These are phyloP conservation scores for Coryphaenoides rupestris DNA, from an alignment of 2,113 vertebrate genomes.

Conservation along the genomic window DNA sequence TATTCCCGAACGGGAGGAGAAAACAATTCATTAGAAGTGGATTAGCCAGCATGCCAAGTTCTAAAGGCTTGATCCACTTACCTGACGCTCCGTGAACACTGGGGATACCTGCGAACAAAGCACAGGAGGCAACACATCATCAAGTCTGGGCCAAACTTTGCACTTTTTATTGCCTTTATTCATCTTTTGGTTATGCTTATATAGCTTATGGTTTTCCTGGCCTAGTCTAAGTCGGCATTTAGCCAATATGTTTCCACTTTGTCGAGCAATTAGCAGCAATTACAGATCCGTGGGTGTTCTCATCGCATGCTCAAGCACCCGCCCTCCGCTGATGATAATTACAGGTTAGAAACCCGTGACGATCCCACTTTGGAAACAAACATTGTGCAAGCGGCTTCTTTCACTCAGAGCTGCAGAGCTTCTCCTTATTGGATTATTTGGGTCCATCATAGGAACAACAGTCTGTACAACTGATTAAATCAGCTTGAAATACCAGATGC, in stretches of 20 bases:
- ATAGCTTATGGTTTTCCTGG: conserved; percentile 3
- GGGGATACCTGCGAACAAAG: conserved; percentile 82
- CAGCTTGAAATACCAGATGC: no score
- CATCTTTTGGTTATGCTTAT: background rate
- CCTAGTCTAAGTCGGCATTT: conserved; percentile 4
- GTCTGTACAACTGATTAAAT: no score
- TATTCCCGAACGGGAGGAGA: conserved; percentile 23
- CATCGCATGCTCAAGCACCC: conserved; percentile 4
- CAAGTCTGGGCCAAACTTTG: conserved; percentile 5
- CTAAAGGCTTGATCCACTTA: conserved; percentile 77
- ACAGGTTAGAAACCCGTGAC: conserved; percentile 25
- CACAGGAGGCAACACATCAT: conserved; percentile 38
- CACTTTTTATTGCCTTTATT: background rate
- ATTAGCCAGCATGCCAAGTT: conserved; percentile 38
- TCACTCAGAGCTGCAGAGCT: no score
- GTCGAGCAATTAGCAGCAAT: conserved; percentile 38
- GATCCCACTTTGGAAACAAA: no score
- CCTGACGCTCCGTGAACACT: conserved; percentile 92
- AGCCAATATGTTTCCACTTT: conserved; percentile 14
- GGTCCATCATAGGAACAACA: no score
- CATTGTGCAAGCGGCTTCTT: no score
- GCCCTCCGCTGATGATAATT: conserved; percentile 55
- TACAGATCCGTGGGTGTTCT: background rate
- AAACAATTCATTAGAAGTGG: conserved; percentile 11
- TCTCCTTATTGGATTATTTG: no score